Percentiles rank a stretch among this genome's conserved stretches.
Evolutionary conservation across 64 coral and sea anemone genomes (phyloP).

Genomic region (Dendrophyllia cribrosa): DNA sequence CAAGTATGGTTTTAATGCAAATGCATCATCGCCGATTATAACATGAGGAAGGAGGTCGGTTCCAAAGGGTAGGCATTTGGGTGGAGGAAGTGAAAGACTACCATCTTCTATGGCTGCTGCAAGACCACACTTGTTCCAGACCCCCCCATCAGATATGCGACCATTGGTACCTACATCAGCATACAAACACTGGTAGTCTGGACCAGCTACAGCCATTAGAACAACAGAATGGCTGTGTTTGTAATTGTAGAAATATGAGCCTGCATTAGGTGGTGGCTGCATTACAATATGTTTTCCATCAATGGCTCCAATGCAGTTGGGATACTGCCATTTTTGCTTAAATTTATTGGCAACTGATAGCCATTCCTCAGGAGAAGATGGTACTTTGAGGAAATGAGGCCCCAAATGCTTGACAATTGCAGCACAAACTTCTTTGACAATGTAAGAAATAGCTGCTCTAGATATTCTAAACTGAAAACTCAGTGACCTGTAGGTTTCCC

Average conservation of each 20-base stretch:
- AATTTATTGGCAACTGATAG: neutral
- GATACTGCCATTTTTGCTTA: neutral
- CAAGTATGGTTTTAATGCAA: neutral
- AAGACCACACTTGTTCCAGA: neutral
- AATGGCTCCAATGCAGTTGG: neutral
- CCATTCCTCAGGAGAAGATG: slow-evolving; percentile 15
- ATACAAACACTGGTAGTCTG: neutral
- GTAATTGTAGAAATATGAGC: neutral
- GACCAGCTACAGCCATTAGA: neutral
- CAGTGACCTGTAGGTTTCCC: slow-evolving; percentile 12
- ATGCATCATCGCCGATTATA: neutral
- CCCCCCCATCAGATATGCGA: neutral
- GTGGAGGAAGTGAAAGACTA: neutral
- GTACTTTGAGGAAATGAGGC: neutral
- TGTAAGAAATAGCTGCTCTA: slow-evolving; percentile 28
- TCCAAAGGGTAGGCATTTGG: neutral
- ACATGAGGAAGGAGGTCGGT: neutral
- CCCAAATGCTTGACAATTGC: neutral
- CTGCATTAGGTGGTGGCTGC: neutral
- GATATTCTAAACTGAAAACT: slow-evolving; percentile 34
- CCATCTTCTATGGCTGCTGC: neutral
- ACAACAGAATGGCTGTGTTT: neutral
- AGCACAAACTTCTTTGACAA: neutral
- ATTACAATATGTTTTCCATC: neutral
- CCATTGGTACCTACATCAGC: neutral